Evolutionary conservation across 2,888 invertebrate species (phyloP), one percentile per base, ranked within the genome.

Genomic region (Caradrina clavipalpis): DNA sequence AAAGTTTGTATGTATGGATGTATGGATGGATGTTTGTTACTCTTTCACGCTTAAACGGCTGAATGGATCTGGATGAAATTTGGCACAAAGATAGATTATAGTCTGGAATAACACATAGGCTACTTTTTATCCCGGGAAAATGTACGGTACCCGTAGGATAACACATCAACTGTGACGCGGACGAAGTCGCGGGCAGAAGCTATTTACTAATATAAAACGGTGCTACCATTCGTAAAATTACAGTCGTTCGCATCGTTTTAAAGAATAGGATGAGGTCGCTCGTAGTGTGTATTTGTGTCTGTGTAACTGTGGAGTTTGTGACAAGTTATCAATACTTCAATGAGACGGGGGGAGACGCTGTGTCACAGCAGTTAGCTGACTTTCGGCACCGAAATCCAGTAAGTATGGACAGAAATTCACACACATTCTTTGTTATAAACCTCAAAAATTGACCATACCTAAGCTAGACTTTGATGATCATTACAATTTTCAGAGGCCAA

Each of bases 381-480:
- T 72, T 72, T 54, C 72, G 71, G 7, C 26, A 26, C 31, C 26
- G 57, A 57, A 57, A 72, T 57, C 47, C 73, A 31, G 71, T 72
- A 47, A 72, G 71, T 72, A 54, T 15, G 15, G 15, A 42, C 42
- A 42, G 2, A 42, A 7, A 15, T 15, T 42, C 15, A 42, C 42
- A 13, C 5, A 42, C 1, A 42, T 42, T 42, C 42, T 42, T 22
- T 21, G 13, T 11, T 22, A 17, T 50, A 35, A 11, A n/a, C 1
- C 17, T 13, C 8, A 21, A 2, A 39, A 47, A 8, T 53, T 0
- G 2, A 47, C 0, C 1, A 35, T n/a, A n/a, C n/a, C n/a, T 7
- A 31, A 4, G 0, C 13, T 13, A 7, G n/a, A 5, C 0, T 6
- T 53, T 8, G 0, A 57, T 17, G n/a, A 0, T 54, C 6, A 7